Conservation (phyloP, 2,888 invertebrate species). For the Ctenicera cuprea region DNA sequence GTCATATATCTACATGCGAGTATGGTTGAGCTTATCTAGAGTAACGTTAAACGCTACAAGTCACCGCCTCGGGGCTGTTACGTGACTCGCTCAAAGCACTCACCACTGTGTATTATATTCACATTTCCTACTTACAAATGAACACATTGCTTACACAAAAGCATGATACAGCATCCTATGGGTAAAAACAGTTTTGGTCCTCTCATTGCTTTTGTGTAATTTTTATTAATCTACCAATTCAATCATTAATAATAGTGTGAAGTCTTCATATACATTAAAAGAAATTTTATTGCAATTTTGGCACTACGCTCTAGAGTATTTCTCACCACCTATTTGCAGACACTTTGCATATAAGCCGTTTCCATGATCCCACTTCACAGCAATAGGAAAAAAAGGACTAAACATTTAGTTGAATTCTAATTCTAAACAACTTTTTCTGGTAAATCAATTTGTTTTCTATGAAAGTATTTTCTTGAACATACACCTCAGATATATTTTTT, state of each 20-base stretch:
- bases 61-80: conserved; percentile 48
- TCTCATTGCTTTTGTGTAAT: conserved; percentile 33
- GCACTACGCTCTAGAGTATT: conserved; percentile 48
- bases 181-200: conserved; percentile 34
- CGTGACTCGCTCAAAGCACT: conserved; percentile 48
- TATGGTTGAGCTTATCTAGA: conserved; percentile 58
- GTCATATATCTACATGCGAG: conserved; percentile 69
- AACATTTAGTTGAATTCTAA: no score
- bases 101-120: conserved; percentile 41
- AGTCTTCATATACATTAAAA: neutral
- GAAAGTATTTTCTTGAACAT: no score
- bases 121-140: conserved; percentile 30
- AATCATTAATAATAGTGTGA: no score
- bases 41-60: conserved; percentile 55
- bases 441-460: no score
- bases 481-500: no score
- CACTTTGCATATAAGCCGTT: conserved; percentile 4
- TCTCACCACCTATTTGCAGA: neutral
- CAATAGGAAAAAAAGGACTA: no score
- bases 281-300: conserved; percentile 39
- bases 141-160: conserved; percentile 39
- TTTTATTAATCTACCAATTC: conserved; percentile 8
- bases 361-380: neutral
- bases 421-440: no score
- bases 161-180: conserved; percentile 20